These are phyloP conservation scores for Drosophila punjabiensis DNA, from an alignment of 1,140 invertebrate genomes.

Conservation along the genomic window DNA sequence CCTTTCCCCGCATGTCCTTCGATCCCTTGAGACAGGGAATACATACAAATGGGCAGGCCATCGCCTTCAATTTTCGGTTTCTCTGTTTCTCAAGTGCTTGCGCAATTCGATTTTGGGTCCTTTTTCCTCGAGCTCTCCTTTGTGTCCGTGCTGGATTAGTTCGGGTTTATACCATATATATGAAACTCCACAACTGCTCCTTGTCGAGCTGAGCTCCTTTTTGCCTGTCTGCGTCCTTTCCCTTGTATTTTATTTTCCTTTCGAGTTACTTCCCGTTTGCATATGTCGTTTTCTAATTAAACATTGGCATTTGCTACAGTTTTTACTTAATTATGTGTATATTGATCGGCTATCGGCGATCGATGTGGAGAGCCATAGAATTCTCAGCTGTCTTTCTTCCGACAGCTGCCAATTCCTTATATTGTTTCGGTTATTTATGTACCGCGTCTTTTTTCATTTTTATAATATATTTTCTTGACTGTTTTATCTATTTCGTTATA, in stretches of 20 bases:
- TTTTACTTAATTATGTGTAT: conserved; percentile 56
- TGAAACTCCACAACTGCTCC: conserved; percentile 53
- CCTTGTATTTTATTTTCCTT: conserved; percentile 26
- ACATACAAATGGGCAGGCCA: conserved; percentile 28
- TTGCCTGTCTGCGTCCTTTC: conserved; percentile 34
- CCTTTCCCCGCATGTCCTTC: conserved; percentile 14
- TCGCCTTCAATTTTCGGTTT: conserved; percentile 19
- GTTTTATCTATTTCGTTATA: background rate
- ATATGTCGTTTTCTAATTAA: conserved; percentile 79
- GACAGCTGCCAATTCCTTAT: conserved; percentile 39
- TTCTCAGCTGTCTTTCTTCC: conserved; percentile 37
- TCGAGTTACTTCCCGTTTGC: conserved; percentile 40
- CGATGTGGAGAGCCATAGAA: conserved; percentile 20
- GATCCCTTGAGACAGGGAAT: conserved; percentile 5
- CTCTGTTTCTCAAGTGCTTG: conserved; percentile 68
- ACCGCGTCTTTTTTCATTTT: background rate
- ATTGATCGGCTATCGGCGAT: conserved; percentile 44
- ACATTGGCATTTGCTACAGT: conserved; percentile 71
- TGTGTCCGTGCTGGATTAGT: conserved; percentile 62
- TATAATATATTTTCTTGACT: background rate
- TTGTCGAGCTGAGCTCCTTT: conserved; percentile 15
- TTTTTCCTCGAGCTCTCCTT: conserved; percentile 22
- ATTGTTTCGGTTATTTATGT: conserved; percentile 11
- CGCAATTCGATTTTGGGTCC: conserved; percentile 59
- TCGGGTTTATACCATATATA: conserved; percentile 56